Percentiles rank a stretch among this genome's conserved stretches.
phyloP scores from a whole-genome alignment of 2,888 invertebrate species.

The Leptinotarsa juncta region DNA sequence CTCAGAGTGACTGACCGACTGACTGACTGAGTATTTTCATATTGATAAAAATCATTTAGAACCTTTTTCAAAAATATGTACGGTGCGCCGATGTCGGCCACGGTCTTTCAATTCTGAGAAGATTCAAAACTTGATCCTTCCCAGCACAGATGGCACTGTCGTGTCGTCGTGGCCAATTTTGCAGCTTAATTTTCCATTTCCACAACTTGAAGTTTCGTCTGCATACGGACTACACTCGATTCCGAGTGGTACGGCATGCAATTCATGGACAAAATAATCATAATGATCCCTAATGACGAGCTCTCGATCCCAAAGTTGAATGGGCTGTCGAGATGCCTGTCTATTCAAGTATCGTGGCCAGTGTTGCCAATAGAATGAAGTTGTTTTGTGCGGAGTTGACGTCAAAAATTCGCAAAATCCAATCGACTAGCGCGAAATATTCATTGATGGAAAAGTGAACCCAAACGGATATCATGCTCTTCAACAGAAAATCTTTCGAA shows the following conservation, averaged over 20 bases:
- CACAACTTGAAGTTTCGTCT: neutral
- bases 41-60: too few relatives aligned
- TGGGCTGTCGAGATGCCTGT: too few relatives aligned
- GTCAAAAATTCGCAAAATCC: too few relatives aligned
- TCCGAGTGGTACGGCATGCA: neutral
- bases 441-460: too few relatives aligned
- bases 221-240: neutral
- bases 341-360: too few relatives aligned
- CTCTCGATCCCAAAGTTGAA: neutral
- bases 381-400: too few relatives aligned
- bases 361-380: too few relatives aligned
- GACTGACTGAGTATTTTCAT: too few relatives aligned
- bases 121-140: constrained; percentile 26
- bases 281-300: neutral
- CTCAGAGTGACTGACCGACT: too few relatives aligned
- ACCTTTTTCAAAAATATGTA: neutral
- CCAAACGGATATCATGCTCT: too few relatives aligned
- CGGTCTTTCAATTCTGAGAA: neutral
- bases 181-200: constrained; percentile 5
- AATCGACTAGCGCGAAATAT: too few relatives aligned
- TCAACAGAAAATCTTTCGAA: too few relatives aligned
- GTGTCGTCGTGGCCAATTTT: constrained; percentile 13
- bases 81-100: neutral
- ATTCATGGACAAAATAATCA: neutral
- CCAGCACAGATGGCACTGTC: constrained; percentile 46